These are phyloP conservation scores for Drosophila prostipennis DNA, from an alignment of 2,888 invertebrate species.

Conservation along the genomic window DNA sequence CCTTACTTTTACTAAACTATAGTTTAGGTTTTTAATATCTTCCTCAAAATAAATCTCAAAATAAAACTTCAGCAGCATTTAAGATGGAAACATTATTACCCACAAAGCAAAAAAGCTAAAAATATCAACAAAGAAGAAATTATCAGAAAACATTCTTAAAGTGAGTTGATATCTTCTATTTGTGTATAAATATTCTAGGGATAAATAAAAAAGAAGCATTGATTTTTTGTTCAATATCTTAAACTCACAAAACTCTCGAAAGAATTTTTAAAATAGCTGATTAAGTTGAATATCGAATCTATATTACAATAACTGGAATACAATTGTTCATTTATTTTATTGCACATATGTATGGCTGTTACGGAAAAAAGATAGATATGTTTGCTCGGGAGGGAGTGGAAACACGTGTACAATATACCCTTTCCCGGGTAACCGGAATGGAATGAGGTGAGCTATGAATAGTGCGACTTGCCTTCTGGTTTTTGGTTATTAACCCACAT, in stretches of 20 bases:
- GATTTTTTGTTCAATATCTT: too few relatives aligned
- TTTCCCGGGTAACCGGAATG: slow-evolving; percentile 15
- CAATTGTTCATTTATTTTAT: too few relatives aligned
- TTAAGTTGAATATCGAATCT: background rate
- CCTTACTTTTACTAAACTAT: too few relatives aligned
- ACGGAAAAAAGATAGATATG: slow-evolving; percentile 1
- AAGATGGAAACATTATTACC: too few relatives aligned
- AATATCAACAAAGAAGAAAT: background rate
- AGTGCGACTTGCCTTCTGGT: slow-evolving; percentile 25
- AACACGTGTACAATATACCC: slow-evolving; percentile 15
- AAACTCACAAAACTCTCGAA: too few relatives aligned
- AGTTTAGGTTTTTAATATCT: too few relatives aligned
- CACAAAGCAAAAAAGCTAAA: background rate
- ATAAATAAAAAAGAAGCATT: too few relatives aligned
- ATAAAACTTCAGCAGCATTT: too few relatives aligned
- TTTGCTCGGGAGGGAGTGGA: slow-evolving; percentile 2
- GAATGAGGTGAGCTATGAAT: slow-evolving; percentile 6
- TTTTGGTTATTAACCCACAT: slow-evolving; percentile 71
- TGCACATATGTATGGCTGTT: background rate
- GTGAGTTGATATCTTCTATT: background rate
- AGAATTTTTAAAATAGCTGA: too few relatives aligned
- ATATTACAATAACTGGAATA: background rate
- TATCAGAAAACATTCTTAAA: background rate
- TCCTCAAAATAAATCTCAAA: too few relatives aligned
- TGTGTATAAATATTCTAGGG: too few relatives aligned